Percentiles rank a stretch among this genome's conserved stretches.
phyloP scores from a whole-genome alignment of 1,140 invertebrate genomes.

The Phortica variegata region DNA sequence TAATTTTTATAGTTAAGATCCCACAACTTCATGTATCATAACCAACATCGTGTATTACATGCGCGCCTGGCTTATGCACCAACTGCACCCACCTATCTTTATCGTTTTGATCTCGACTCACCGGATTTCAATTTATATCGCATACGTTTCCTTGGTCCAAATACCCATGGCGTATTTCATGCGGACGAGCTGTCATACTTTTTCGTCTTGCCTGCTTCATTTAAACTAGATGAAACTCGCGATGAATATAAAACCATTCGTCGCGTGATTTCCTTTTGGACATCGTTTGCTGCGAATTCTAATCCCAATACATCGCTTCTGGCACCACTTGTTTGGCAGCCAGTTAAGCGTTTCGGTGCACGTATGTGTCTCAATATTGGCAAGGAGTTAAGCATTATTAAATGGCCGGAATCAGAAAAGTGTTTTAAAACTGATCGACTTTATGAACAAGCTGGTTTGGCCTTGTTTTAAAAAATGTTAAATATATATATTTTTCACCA shows the following conservation, averaged over 20 bases:
- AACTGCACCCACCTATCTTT: constrained; percentile 54
- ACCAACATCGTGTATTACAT: constrained; percentile 38
- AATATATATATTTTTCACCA: too few relatives aligned
- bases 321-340: constrained; percentile 44
- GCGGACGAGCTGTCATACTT: constrained; percentile 67
- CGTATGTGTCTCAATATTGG: constrained; percentile 55
- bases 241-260: constrained; percentile 48
- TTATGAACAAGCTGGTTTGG: constrained; percentile 16
- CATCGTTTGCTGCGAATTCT: constrained; percentile 52
- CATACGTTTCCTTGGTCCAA: constrained; percentile 24
- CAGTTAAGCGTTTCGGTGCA: constrained; percentile 28
- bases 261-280: constrained; percentile 57
- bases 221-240: constrained; percentile 46
- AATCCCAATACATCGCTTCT: constrained; percentile 38
- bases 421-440: constrained; percentile 33
- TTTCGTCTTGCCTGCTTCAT: constrained; percentile 59
- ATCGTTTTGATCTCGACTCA: constrained; percentile 57
- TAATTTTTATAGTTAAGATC: constrained; percentile 14
- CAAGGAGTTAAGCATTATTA: constrained; percentile 41
- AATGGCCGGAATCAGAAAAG: constrained; percentile 51
- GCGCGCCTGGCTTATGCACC: constrained; percentile 33
- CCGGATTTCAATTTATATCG: constrained; percentile 38
- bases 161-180: constrained; percentile 59
- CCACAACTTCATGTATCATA: constrained; percentile 39
- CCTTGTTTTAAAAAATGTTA: too few relatives aligned